Evolutionary conservation across 2,888 invertebrate genomes (phyloP).

Genomic region (Euzophera pinguis): DNA sequence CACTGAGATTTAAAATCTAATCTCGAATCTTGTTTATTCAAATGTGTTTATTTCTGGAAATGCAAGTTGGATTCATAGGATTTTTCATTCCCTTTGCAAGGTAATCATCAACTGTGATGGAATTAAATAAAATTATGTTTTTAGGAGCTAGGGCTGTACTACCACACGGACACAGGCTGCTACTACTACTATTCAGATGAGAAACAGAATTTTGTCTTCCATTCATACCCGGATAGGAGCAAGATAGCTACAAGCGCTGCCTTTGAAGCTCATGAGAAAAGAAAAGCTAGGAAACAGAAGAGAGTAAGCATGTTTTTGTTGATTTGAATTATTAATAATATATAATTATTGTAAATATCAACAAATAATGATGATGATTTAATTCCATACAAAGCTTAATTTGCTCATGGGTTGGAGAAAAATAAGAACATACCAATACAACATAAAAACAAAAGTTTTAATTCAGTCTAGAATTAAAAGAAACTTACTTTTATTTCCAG

Average conservation of each 20-base stretch:
- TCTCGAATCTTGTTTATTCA: too few relatives aligned
- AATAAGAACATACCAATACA: too few relatives aligned
- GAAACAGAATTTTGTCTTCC: constrained; percentile 87
- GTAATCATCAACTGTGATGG: not conserved
- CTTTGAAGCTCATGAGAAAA: constrained; percentile 48
- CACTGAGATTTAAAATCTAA: too few relatives aligned
- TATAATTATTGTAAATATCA: too few relatives aligned
- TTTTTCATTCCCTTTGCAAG: too few relatives aligned
- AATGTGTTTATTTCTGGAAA: too few relatives aligned
- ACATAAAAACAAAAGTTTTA: too few relatives aligned
- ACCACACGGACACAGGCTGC: constrained; percentile 90
- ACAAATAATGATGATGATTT: too few relatives aligned
- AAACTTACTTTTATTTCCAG: constrained; percentile 42
- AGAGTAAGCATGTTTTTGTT: constrained; percentile 36
- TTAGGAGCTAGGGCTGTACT: constrained; percentile 92
- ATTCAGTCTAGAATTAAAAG: constrained; percentile 26
- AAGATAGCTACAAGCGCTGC: constrained; percentile 37
- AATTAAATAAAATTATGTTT: constrained; percentile 13
- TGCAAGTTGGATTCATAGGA: too few relatives aligned
- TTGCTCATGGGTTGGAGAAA: too few relatives aligned
- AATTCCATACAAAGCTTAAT: too few relatives aligned
- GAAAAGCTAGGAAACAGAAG: constrained; percentile 63
- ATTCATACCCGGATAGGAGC: constrained; percentile 85
- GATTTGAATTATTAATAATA: constrained; percentile 39
- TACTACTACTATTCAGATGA: constrained; percentile 91